Evolutionary conservation across 30 jellyfish, hydroid and myxozoan genomes (phyloP).

Genomic region (Hydra vulgaris): DNA sequence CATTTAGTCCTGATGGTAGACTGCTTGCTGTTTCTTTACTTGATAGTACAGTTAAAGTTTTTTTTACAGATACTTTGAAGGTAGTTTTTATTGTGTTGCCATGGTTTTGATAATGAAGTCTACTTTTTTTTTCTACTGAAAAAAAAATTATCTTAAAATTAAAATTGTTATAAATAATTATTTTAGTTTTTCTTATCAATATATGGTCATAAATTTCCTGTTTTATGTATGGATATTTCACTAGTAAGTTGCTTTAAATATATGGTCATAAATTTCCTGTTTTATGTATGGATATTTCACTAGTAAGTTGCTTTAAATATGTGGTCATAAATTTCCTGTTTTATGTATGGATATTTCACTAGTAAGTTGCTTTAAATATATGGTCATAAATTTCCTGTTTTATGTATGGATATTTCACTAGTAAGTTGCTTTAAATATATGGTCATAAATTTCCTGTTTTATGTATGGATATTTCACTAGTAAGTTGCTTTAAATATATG

Average conservation of each 20-base stretch:
- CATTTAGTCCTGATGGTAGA: slow-evolving; percentile 84
- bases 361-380: slow-evolving; percentile 56
- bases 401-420: slow-evolving; percentile 93
- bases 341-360: slow-evolving; percentile 91
- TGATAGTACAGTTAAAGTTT: slow-evolving; percentile 88
- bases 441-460: slow-evolving; percentile 96
- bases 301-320: slow-evolving; percentile 55
- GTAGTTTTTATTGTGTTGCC: slow-evolving; percentile 20
- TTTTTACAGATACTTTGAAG: slow-evolving; percentile 86
- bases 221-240: slow-evolving; percentile 90
- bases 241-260: slow-evolving; percentile 39
- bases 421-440: slow-evolving; percentile 53
- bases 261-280: slow-evolving; percentile 2
- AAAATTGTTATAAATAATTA: no score
- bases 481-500: slow-evolving; percentile 53
- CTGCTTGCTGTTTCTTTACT: slow-evolving; percentile 76
- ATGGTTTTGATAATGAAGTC: background rate
- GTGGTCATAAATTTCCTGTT: slow-evolving; percentile 96
- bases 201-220: slow-evolving; percentile 97
- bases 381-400: slow-evolving; percentile 95
- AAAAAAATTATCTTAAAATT: no score
- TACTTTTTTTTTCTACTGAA: no score
- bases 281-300: slow-evolving; percentile 87
- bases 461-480: slow-evolving; percentile 96
- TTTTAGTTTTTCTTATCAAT: slow-evolving; percentile 72